A percentile compares a stretch with the other conserved stretches of the same genome.
phyloP scores from a whole-genome alignment of 2,888 invertebrate genomes.

The Heliconius ismenius region DNA sequence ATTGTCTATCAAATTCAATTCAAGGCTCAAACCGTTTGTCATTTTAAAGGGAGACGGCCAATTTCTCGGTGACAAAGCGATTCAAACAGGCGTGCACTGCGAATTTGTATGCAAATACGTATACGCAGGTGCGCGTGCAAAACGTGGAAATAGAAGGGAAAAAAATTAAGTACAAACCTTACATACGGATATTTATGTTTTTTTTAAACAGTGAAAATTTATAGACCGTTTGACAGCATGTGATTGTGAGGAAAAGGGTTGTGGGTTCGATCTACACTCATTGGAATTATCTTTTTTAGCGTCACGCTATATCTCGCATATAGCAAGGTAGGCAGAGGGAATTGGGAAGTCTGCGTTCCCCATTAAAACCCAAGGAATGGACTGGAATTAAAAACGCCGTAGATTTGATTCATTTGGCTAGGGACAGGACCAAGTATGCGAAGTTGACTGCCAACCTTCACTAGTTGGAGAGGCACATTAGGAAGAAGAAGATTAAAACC shows the following conservation, averaged over 20 bases:
- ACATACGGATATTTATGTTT: not conserved
- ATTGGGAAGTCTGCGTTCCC: not conserved
- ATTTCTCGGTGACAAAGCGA: slow-evolving; percentile 27
- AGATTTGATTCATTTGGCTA: too few relatives aligned
- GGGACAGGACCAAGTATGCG: too few relatives aligned
- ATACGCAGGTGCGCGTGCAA: slow-evolving; percentile 27
- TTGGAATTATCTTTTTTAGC: too few relatives aligned
- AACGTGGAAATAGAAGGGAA: slow-evolving; percentile 16
- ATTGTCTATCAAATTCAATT: not conserved
- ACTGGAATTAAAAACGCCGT: too few relatives aligned
- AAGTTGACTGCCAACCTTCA: too few relatives aligned
- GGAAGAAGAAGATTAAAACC: too few relatives aligned
- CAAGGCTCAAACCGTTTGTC: slow-evolving; percentile 19
- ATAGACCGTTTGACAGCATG: too few relatives aligned
- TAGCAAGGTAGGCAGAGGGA: not conserved
- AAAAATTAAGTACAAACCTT: not conserved
- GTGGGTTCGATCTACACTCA: too few relatives aligned
- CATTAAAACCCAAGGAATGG: too few relatives aligned
- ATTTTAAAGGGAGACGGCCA: slow-evolving; percentile 26
- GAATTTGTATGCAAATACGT: slow-evolving; percentile 30
- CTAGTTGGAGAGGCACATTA: too few relatives aligned
- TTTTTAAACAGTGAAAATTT: not conserved
- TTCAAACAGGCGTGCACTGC: slow-evolving; percentile 23
- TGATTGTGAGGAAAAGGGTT: too few relatives aligned
- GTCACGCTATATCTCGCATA: not conserved